Base-by-base conservation (phyloP, 1,140 invertebrate species). In the Drusus annulatus region DNA sequence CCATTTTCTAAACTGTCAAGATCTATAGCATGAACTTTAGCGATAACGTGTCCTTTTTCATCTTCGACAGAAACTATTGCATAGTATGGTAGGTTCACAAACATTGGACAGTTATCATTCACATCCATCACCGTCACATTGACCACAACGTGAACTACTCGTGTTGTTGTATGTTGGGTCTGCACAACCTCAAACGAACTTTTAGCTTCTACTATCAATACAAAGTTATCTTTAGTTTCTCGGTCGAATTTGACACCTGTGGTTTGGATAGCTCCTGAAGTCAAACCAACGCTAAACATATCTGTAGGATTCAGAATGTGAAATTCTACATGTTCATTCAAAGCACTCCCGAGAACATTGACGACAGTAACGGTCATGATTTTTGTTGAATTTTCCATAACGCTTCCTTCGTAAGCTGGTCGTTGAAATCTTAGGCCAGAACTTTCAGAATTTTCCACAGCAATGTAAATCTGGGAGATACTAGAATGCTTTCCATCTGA, bases 261-360 rank as follows among this genome's bases (percentile, higher is more conserved):
- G 0, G 96, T 96, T 82, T 92, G 91, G 52, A 96, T 93, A 13
- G 93, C 94, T 13, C 95, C 96, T 15, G 96, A 97, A 10, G 95
- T 96, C 31, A 90, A 86, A 58, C 97, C 95, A 85, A 98, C 97
- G 50, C 91, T 90, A 87, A 98, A 98, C 91, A 96, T 93, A 68
- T 94, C 91, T 0, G 94, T 95, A 0, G 96, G 95, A 91, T 98
- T 98, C 2, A 97, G 89, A 75, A 98, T 95, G 31, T 90, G 90
- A 87, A 96, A 98, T 79, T 93, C 90, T 0, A 97, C 88, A 86
- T 97, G 95, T 87, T 97, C 95, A 86, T 96, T 95, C 15, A 97
- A 88, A 10, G 91, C 91, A 84, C 92, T 94, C 6, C 96, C 96
- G 0, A 96, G 86, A 10, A 97, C 94, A 86, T 95, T 96, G 0